Evolutionary conservation across 2,888 invertebrate species (phyloP).

Genomic region (Lycaena phlaeas): DNA sequence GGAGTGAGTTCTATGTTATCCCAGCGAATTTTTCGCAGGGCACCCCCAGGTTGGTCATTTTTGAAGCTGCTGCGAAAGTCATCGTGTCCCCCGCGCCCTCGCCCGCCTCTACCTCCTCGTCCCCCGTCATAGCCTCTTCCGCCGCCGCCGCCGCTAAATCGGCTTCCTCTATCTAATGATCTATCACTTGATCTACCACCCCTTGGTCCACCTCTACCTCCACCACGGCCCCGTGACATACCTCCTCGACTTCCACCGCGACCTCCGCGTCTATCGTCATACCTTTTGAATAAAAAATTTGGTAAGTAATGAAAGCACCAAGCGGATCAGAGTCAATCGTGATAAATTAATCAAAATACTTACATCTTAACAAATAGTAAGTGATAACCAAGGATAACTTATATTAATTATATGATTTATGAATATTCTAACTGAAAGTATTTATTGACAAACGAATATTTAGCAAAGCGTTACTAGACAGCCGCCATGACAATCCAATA

Average conservation of each 20-base stretch:
- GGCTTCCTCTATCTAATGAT: constrained; percentile 54
- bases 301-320: constrained; percentile 10
- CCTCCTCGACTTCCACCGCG: constrained; percentile 45
- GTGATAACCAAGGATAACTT: constrained; percentile 1
- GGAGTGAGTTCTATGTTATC: constrained; percentile 85
- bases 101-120: constrained; percentile 37
- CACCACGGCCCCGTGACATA: constrained; percentile 31
- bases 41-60: constrained; percentile 82
- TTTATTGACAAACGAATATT: background rate
- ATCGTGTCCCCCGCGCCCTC: constrained; percentile 49
- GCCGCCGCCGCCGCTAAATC: constrained; percentile 33
- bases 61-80: constrained; percentile 64
- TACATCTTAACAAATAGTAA: constrained; percentile 2
- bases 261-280: constrained; percentile 68
- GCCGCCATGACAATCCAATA: constrained; percentile 5
- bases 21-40: constrained; percentile 90
- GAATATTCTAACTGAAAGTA: background rate
- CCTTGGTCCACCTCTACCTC: constrained; percentile 43
- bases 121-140: constrained; percentile 38
- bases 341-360: background rate
- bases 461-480: background rate
- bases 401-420: background rate
- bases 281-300: constrained; percentile 37
- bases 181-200: constrained; percentile 54
- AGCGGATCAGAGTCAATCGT: background rate